Evolutionary conservation across 2,113 vertebrate species (phyloP), one percentile per base, ranked within the genome.

Genomic region (Madoqua kirkii): DNA sequence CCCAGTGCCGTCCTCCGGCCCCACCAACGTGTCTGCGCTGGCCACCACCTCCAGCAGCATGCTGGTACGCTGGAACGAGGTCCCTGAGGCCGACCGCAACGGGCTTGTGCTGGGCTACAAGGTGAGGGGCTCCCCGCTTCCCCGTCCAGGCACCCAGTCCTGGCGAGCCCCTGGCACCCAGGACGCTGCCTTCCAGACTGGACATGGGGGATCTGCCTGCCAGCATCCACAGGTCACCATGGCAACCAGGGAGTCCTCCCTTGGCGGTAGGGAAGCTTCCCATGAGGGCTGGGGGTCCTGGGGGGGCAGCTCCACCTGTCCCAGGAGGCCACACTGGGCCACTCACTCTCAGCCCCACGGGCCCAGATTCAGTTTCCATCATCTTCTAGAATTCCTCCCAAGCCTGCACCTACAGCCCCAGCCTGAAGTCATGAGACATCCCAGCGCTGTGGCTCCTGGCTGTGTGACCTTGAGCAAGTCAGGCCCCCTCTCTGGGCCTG

Each of bases 91-190:
- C 0, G 99, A 99, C 96, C 98, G 99, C 83, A 99, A 99, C 0
- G 99, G 99, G n/a, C 99, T 99, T 19, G 98, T 99, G 96, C 98
- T 99, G 95, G 99, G 99, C 91, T 99, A 99, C 98, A 99, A 99
- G 99, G 99, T 99, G 45, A 79, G 67, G 99, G 99, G n/a, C 99
- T 99, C 29, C 64, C 1, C 1, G 15, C n/a, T 48, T 19, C 88
- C 19, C 52, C 31, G 2, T 6, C 74, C 21, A 14, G 55, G 7
- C 3, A 2, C 52, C 64, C 25, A 13, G 12, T 54, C 82, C 60
- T 33, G 19, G 0, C 6, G 5, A 36, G 29, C 17, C 33, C 45
- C 57, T 6, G 45, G 54, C 17, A 12, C 43, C 33, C 64, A 3
- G 12, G n/a, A 8, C 5, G 52, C 60, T 78, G 31, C 85, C 67